A percentile compares a stretch with the other conserved stretches of the same genome.
Evolutionary conservation across 1,140 invertebrate genomes (phyloP).

Genomic region (Lerema accius): DNA sequence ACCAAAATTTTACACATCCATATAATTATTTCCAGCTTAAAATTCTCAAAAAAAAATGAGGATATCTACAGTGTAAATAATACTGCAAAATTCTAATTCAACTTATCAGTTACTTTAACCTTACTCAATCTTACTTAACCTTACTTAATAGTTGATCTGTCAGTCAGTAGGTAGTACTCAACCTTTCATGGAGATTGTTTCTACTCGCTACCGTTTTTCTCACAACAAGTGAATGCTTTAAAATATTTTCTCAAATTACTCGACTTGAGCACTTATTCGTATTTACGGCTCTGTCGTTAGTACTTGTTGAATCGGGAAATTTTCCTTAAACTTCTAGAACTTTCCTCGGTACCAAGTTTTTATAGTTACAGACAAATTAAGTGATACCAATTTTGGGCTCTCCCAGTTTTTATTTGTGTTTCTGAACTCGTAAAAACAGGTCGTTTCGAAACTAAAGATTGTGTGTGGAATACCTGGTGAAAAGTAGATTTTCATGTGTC

Average conservation of each 20-base stretch:
- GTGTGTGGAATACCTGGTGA: conserved; percentile 4
- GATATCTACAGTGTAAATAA: no score
- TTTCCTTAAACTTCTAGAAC: conserved; percentile 13
- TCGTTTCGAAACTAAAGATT: conserved; percentile 16
- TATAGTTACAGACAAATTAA: conserved; percentile 31
- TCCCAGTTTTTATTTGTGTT: conserved; percentile 24
- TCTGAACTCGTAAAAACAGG: conserved; percentile 26
- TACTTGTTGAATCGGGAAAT: conserved; percentile 25
- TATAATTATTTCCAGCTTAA: no score
- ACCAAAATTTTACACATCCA: no score
- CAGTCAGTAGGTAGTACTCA: no score
- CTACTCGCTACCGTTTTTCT: no score
- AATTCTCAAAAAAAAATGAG: no score
- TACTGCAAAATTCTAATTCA: no score
- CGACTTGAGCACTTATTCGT: conserved; percentile 30
- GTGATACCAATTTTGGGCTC: conserved; percentile 27
- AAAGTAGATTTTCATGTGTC: not conserved
- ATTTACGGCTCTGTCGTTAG: conserved; percentile 30
- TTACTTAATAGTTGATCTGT: no score
- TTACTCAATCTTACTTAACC: no score
- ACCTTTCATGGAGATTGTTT: no score
- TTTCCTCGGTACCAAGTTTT: conserved; percentile 26
- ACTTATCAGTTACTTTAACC: no score
- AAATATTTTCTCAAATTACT: conserved; percentile 20
- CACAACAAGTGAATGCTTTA: conserved; percentile 2